Base-by-base conservation (phyloP, 2,113 vertebrate species). In the Percina caprodes region DNA sequence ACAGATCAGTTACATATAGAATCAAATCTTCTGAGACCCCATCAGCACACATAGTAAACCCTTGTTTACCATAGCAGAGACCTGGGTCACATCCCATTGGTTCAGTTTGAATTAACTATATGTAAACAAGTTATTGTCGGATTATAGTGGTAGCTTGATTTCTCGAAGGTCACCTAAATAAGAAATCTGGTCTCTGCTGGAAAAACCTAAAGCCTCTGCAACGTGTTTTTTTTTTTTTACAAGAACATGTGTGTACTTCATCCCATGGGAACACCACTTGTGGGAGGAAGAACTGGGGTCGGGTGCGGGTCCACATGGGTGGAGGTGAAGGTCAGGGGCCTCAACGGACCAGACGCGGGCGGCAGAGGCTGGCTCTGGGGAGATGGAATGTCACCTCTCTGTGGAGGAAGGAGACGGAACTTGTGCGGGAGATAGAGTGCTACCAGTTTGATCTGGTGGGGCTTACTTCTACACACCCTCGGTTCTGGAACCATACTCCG, bases 1-100 rank as follows among this genome's bases (percentile, higher is more conserved):
- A 66, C 26, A 67, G 61, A 74, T 67, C 54, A 42, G 61, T 67
- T 60, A 59, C 52, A 80, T 52, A 26, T 4, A n/a, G 11, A 42
- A n/a, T 12, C 10, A 13, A 73, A 66, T 74, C 70, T 18, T 58
- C 16, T 26, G 1, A 23, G 35, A 61, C 24, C 18, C 11, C 6
- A 35, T 15, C 19, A n/a, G 42, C 45, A 58, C 60, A 66, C 19
- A 2, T 21, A 55, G 23, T 35, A 33, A 63, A 71, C 48, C 16
- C 16, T 21, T 51, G 4, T 26, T 73, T 60, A 30, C 26, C 16
- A 59, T 48, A 18, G 3, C 10, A 21, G 18, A 59, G 55, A 68
- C 16, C 15, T 39, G 6, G 15, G 3, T 48, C 19, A 71, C 8
- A 63, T 80, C 60, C 35, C n/a, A 11, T 1, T 33, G n/a, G 67